Percentiles rank a stretch among this genome's conserved stretches.
Evolutionary conservation across 2,113 vertebrate species (phyloP).

Genomic region (Lophochroa leadbeateri): DNA sequence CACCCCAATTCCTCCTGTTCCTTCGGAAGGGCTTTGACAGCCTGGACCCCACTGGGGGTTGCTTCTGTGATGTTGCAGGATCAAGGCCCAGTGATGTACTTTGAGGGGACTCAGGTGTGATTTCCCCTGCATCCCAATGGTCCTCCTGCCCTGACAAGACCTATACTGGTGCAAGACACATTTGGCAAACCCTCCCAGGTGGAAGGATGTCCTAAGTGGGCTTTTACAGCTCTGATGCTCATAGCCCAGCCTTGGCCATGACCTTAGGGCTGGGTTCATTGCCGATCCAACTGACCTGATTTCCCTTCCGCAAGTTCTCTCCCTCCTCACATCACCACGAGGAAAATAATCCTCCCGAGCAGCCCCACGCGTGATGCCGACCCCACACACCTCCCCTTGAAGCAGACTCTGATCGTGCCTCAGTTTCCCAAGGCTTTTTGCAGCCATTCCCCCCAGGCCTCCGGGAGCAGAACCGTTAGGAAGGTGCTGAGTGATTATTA

Average conservation of each 20-base stretch:
- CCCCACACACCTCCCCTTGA: not conserved
- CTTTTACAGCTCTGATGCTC: not conserved
- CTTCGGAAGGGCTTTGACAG: not conserved
- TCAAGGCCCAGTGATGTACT: not conserved
- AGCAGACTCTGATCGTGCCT: not conserved
- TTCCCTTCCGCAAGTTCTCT: not conserved
- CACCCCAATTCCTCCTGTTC: not conserved
- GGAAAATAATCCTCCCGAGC: not conserved
- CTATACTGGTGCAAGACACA: rapidly evolving
- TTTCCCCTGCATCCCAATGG: not conserved
- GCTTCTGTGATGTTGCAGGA: not conserved
- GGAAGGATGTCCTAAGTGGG: not conserved
- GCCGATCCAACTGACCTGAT: not conserved
- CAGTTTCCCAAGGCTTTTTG: slow-evolving; percentile 44
- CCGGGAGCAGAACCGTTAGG: slow-evolving; percentile 6
- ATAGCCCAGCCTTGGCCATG: not conserved
- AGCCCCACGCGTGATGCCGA: not conserved
- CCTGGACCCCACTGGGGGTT: no score
- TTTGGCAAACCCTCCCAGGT: not conserved
- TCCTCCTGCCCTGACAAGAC: no score
- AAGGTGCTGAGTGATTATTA: slow-evolving; percentile 64
- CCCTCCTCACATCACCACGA: not conserved
- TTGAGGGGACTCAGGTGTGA: rapidly evolving
- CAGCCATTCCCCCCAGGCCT: not conserved
- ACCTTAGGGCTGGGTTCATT: not conserved